Percentiles rank a stretch among this genome's conserved stretches.
These are phyloP conservation scores for Tipula helvola DNA, from an alignment of 2,888 invertebrate genomes.

Conservation along the genomic window DNA sequence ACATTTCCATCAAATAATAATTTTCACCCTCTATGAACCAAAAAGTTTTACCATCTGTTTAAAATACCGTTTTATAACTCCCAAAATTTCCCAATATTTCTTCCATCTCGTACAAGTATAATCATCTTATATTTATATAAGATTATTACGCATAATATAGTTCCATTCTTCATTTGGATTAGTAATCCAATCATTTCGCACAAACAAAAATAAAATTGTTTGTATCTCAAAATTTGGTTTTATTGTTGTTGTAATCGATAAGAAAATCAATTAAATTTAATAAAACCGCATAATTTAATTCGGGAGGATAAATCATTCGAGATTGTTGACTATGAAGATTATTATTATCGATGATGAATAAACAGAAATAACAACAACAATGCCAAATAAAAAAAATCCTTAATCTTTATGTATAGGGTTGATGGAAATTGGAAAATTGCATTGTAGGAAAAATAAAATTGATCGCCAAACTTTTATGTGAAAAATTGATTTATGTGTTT, in stretches of 20 bases:
- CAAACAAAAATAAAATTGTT: neutral
- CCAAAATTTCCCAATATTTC: neutral
- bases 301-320: neutral
- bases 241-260: neutral
- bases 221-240: neutral
- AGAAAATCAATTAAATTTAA: neutral
- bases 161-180: neutral
- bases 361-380: neutral
- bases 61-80: neutral
- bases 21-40: neutral
- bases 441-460: neutral
- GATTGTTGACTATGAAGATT: neutral
- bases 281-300: neutral
- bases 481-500: neutral
- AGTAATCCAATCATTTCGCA: neutral
- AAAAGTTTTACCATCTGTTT: neutral
- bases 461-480: neutral
- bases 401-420: neutral
- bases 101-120: neutral
- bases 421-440: neutral
- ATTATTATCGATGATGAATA: neutral
- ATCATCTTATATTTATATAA: neutral
- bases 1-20: neutral
- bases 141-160: constrained; percentile 4
- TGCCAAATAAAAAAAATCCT: neutral